A percentile compares a stretch with the other conserved stretches of the same genome.
phyloP scores from a whole-genome alignment of 2,888 invertebrate genomes.

The Cotesia congregata region DNA sequence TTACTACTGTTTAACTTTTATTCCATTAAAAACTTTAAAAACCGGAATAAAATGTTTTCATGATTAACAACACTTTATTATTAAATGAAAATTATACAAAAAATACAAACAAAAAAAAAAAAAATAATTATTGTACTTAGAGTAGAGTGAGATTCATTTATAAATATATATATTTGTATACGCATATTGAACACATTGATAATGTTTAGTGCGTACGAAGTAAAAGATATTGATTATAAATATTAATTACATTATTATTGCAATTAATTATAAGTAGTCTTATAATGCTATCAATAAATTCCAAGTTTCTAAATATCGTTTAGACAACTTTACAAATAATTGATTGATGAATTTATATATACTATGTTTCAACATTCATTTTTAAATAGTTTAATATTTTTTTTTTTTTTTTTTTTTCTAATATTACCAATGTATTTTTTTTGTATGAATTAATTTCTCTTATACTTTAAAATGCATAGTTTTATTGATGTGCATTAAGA shows the following conservation, averaged over 20 bases:
- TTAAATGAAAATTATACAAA: background rate
- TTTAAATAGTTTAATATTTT: constrained; percentile 2
- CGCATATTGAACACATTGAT: constrained; percentile 19
- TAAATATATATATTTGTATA: constrained; percentile 11
- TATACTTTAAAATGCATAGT: background rate
- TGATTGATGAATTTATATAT: constrained; percentile 15
- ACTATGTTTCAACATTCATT: constrained; percentile 27
- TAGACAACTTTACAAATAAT: constrained; percentile 7
- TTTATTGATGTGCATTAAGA: background rate
- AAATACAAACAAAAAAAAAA: background rate
- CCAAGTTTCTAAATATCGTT: constrained; percentile 4
- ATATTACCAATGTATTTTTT: constrained; percentile 18
- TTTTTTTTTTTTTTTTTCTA: background rate
- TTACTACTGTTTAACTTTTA: background rate
- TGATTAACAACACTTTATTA: constrained; percentile 11
- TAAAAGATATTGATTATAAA: constrained; percentile 14
- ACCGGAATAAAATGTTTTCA: background rate
- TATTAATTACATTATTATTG: constrained; percentile 3
- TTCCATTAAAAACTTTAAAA: background rate
- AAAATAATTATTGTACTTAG: constrained; percentile 31
- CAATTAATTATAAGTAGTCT: constrained; percentile 10
- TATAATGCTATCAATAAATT: constrained; percentile 24
- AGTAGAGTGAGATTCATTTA: constrained; percentile 30
- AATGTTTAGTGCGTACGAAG: constrained; percentile 28
- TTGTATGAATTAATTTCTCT: background rate